Base-by-base conservation (phyloP, 2,888 invertebrate genomes). In the Merodon equestris region DNA sequence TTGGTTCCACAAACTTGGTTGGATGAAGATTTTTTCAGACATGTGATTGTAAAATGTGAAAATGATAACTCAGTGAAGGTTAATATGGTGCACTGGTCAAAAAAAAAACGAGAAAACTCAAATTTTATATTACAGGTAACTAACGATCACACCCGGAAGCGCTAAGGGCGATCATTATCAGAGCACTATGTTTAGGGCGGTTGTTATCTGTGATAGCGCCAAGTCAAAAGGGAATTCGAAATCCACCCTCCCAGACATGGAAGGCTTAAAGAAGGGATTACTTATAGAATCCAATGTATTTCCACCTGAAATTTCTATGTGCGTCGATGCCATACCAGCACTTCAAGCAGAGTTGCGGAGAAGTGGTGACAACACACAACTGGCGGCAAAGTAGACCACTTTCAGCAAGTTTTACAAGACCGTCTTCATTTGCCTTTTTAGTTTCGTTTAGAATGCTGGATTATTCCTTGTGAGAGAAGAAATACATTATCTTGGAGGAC, bases 271-370 rank as follows among this genome's bases (percentile, higher is more conserved):
- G 60, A 84, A 71, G 42, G 84, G 85, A 0, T 27, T 86, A 7
- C 14, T 86, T 4, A 68, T 27, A 0, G 79, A 83, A 0, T 64
- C 84, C 0, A 36, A 56, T 1, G 63, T 85, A 14, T 86, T 87
- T 27, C 75, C 83, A 67, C 83, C 84, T 0, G 86, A 86, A 81
- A 84, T 84, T 9, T 57, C 53, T 1, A 85, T 87, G 86, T 87
- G 85, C 48, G 74, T 83, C 0, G 54, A 84, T 51, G 82, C 84
- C 0, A 63, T 86, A 45, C 86, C 86, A 1, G 82, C 83, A 38
- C 83, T 86, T 14, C 83, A 86, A 40, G 53, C 58, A 9, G 83
- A 86, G 1, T 60, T 86, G 2, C 66, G 72, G 0, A 63, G 79
- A 18, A 70, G 79, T 0, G 85, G 84, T 1, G 84, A 84, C 40